These are phyloP conservation scores for Raja brachyura DNA, from an alignment of 2,113 vertebrate species.

Conservation along the genomic window DNA sequence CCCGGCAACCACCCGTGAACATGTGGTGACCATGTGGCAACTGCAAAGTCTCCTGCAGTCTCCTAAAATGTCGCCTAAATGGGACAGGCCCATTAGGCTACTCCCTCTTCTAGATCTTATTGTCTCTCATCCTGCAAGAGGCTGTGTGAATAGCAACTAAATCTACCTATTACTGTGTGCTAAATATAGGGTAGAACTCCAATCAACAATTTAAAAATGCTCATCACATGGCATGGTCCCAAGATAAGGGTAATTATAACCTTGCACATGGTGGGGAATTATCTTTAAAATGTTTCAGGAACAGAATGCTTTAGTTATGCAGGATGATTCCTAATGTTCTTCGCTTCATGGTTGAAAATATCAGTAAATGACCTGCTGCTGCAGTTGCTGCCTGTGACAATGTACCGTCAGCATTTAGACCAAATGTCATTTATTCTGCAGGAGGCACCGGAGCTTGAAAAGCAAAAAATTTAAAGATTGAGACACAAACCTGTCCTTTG, in stretches of 20 bases:
- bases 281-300: slow-evolving; percentile 8
- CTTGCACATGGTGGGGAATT: background rate
- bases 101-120: background rate
- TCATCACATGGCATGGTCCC: background rate
- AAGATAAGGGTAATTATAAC: slow-evolving; percentile 15
- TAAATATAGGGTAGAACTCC: background rate
- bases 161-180: background rate
- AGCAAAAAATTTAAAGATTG: background rate
- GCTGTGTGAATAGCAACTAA: background rate
- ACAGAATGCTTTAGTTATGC: slow-evolving; percentile 32
- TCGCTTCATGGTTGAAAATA: slow-evolving; percentile 33
- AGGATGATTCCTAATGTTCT: slow-evolving; percentile 35
- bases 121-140: background rate
- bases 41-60: too few relatives aligned
- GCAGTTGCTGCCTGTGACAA: background rate
- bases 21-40: too few relatives aligned
- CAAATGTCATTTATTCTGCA: slow-evolving; percentile 34
- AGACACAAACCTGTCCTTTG: slow-evolving; percentile 23
- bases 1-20: too few relatives aligned
- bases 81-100: too few relatives aligned
- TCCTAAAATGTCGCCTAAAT: too few relatives aligned
- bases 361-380: slow-evolving; percentile 34
- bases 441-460: background rate
- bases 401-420: slow-evolving; percentile 26
- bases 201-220: background rate